These are phyloP conservation scores for Charanyca ferruginea DNA, from an alignment of 2,888 invertebrate species.

Conservation along the genomic window DNA sequence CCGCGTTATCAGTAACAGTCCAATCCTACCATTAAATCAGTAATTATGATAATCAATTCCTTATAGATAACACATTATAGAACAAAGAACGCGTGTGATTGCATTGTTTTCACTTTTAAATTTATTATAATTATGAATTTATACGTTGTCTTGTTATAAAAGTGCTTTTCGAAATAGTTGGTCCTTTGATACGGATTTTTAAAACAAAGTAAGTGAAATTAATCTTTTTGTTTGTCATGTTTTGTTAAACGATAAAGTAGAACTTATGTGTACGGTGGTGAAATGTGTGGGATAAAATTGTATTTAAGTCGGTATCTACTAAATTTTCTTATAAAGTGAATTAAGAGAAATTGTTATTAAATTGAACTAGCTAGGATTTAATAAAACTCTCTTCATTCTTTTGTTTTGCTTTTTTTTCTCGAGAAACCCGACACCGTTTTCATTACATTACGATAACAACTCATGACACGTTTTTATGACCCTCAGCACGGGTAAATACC, in stretches of 20 bases:
- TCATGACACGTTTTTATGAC: too few species aligned
- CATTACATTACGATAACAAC: not conserved
- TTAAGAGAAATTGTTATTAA: constrained; percentile 1
- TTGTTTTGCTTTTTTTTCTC: not conserved
- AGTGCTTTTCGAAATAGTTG: constrained; percentile 16
- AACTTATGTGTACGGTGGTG: not conserved
- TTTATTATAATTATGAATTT: constrained; percentile 1
- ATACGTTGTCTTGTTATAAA: constrained; percentile 3
- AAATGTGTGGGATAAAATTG: constrained; percentile 7
- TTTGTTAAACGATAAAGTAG: constrained; percentile 16
- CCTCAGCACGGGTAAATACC: not conserved
- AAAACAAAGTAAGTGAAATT: constrained; percentile 43
- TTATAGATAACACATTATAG: constrained; percentile 48
- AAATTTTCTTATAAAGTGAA: not conserved
- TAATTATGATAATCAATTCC: constrained; percentile 60
- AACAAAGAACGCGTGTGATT: constrained; percentile 45
- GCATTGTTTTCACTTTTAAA: constrained; percentile 27
- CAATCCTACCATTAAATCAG: constrained; percentile 45
- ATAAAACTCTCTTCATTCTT: not conserved
- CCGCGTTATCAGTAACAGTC: constrained; percentile 34
- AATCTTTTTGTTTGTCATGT: not conserved
- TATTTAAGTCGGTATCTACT: not conserved
- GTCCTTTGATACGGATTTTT: constrained; percentile 11
- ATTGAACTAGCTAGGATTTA: not conserved
- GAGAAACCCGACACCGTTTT: too few species aligned